Percentiles rank a stretch among this genome's conserved stretches.
Evolutionary conservation across 1,140 invertebrate species (phyloP).

Genomic region (Drusus annulatus): DNA sequence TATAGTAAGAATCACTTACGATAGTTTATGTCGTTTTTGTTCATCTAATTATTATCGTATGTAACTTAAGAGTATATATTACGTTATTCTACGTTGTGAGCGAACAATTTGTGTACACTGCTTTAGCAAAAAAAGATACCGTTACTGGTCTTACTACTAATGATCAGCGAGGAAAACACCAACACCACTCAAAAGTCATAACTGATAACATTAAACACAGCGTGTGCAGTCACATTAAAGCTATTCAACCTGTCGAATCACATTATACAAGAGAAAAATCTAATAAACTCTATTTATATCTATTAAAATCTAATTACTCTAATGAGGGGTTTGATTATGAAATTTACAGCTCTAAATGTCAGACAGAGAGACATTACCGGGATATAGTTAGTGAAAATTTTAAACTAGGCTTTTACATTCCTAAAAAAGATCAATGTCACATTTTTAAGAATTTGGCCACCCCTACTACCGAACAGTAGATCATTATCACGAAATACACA

Average conservation of each 20-base stretch:
- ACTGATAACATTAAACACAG: not conserved
- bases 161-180: not conserved
- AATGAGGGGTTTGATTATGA: not conserved
- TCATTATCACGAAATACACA: too few species aligned
- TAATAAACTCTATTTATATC: not conserved
- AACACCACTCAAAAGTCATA: not conserved
- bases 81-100: not conserved
- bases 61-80: too few species aligned
- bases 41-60: not conserved
- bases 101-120: not conserved
- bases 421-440: not conserved
- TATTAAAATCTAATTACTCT: too few species aligned
- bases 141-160: not conserved
- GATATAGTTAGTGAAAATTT: too few species aligned
- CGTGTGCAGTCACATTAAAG: not conserved
- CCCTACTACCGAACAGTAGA: too few species aligned
- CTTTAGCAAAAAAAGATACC: not conserved
- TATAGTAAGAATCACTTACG: too few species aligned
- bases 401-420: too few species aligned
- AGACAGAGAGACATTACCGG: too few species aligned
- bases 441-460: not conserved
- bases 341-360: too few species aligned
- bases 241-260: not conserved
- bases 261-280: not conserved
- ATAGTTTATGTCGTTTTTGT: not conserved